A percentile compares a stretch with the other conserved stretches of the same genome.
These are phyloP conservation scores for Equus przewalskii DNA, from an alignment of 2,113 vertebrate species.

Conservation along the genomic window DNA sequence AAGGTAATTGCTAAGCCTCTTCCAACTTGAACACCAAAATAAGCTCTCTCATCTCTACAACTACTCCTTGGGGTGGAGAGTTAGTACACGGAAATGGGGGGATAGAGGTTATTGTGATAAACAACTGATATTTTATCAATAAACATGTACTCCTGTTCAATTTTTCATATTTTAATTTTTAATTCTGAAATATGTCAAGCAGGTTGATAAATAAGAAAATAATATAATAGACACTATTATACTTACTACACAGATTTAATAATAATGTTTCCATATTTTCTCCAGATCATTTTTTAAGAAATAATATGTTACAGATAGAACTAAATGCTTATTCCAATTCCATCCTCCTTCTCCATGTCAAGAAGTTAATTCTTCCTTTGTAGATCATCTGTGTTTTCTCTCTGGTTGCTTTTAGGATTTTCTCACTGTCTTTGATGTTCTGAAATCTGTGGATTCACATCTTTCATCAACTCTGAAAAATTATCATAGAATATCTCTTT, in stretches of 20 bases:
- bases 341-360: neutral
- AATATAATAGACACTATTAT: neutral
- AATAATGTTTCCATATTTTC: conserved; percentile 28
- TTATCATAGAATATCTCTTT: neutral
- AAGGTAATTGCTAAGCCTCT: neutral
- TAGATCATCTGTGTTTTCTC: neutral
- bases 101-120: neutral
- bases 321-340: neutral
- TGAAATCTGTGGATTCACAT: neutral
- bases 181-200: conserved; percentile 4
- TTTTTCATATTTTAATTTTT: conserved; percentile 47
- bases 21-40: neutral
- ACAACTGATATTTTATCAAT: neutral
- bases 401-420: conserved; percentile 43
- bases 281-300: conserved; percentile 39
- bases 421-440: conserved; percentile 42
- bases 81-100: neutral
- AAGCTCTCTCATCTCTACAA: neutral
- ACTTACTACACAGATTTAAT: neutral
- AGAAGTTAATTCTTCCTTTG: neutral
- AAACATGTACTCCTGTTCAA: neutral
- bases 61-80: neutral
- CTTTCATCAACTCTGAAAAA: conserved; percentile 45
- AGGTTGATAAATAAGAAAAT: neutral
- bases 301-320: neutral